These are phyloP conservation scores for Lepidiolamprologus cunningtoni DNA, from an alignment of 2,113 vertebrate species.

Conservation along the genomic window DNA sequence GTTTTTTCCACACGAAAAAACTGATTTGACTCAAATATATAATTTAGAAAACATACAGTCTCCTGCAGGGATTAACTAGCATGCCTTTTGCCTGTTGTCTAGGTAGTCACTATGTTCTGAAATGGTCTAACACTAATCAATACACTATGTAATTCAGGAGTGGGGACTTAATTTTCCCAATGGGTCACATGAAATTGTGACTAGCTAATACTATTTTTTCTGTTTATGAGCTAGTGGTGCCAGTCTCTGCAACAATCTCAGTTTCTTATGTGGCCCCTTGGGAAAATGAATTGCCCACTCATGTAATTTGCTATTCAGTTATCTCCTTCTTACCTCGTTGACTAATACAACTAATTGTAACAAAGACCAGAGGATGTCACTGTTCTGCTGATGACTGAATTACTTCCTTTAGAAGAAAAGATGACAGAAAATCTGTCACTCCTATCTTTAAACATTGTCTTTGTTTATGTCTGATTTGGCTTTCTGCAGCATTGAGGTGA, in stretches of 20 bases:
- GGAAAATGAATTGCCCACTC: background rate
- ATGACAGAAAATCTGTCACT: background rate
- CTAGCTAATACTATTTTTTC: background rate
- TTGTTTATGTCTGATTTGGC: background rate
- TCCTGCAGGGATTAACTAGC: background rate
- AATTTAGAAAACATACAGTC: background rate
- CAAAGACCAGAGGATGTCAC: conserved; percentile 25
- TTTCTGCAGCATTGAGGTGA: conserved; percentile 76
- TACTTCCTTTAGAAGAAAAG: background rate
- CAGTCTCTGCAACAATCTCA: background rate
- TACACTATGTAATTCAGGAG: background rate
- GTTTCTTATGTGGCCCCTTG: background rate
- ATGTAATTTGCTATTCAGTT: background rate
- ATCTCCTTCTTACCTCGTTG: background rate
- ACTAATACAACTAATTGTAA: background rate
- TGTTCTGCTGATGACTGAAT: background rate
- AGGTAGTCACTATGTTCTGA: background rate
- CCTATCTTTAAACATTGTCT: background rate
- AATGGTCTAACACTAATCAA: background rate
- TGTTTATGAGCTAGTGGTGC: background rate
- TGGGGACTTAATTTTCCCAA: background rate
- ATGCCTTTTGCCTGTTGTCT: background rate
- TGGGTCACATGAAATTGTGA: background rate
- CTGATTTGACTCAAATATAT: background rate
- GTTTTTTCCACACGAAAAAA: background rate